Evolutionary conservation across 2,888 invertebrate genomes (phyloP).

Genomic region (Sarcophaga rosellei): DNA sequence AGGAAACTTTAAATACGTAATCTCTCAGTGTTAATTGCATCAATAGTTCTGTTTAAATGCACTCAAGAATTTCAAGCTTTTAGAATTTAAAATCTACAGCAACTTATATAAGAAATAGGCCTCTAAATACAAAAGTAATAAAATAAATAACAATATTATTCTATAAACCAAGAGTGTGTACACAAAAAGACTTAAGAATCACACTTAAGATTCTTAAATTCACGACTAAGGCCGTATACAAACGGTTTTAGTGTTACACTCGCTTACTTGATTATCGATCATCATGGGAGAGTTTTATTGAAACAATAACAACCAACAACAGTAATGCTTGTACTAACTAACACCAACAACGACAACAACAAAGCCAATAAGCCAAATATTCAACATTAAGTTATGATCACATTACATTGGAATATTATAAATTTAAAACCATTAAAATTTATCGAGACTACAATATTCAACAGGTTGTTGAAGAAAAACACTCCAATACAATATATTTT

Average conservation of each 20-base stretch:
- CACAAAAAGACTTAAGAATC: too few relatives aligned
- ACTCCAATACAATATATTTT: background rate
- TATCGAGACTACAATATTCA: constrained; percentile 36
- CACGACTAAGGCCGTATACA: background rate
- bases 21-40: too few relatives aligned
- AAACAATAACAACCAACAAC: constrained; percentile 25
- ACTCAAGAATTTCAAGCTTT: too few relatives aligned
- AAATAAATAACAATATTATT: too few relatives aligned
- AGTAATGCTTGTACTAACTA: constrained; percentile 7
- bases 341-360: background rate
- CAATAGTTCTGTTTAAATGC: too few relatives aligned
- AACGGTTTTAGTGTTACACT: background rate
- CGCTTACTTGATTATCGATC: constrained; percentile 49
- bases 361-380: constrained; percentile 7
- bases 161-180: too few relatives aligned
- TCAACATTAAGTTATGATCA: constrained; percentile 55
- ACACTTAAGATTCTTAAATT: too few relatives aligned
- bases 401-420: constrained; percentile 61
- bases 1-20: too few relatives aligned
- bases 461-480: constrained; percentile 54
- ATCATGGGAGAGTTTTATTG: constrained; percentile 33
- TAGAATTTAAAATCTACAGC: too few relatives aligned
- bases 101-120: too few relatives aligned
- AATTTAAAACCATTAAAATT: constrained; percentile 57
- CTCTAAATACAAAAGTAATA: too few relatives aligned